These are phyloP conservation scores for Stomorhina lunata DNA, from an alignment of 2,888 invertebrate genomes.

Conservation along the genomic window DNA sequence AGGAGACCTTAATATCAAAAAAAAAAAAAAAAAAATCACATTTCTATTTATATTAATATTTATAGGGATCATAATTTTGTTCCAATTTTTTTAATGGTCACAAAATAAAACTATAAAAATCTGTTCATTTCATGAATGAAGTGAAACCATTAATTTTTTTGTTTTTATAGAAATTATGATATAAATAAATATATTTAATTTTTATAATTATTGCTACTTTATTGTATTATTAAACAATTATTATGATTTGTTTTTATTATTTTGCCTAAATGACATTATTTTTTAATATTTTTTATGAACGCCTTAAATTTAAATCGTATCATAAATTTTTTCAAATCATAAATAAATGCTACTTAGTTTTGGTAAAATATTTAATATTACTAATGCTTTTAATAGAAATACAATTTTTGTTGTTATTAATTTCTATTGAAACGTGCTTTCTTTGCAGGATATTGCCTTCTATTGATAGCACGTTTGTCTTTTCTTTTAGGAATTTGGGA, in stretches of 20 bases:
- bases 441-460: not conserved
- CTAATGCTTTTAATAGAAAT: not conserved
- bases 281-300: slow-evolving; percentile 29
- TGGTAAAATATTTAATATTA: too few species aligned
- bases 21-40: slow-evolving; percentile 27
- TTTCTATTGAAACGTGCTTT: slow-evolving; percentile 37
- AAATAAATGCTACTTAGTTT: slow-evolving; percentile 45
- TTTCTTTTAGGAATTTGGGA: not conserved
- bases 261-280: too few species aligned
- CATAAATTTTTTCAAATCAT: slow-evolving; percentile 60
- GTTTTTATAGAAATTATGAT: slow-evolving; percentile 19
- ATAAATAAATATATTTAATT: slow-evolving; percentile 51
- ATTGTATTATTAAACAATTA: slow-evolving; percentile 78
- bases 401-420: slow-evolving; percentile 9
- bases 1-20: not conserved
- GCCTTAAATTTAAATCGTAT: slow-evolving; percentile 47
- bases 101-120: slow-evolving; percentile 44
- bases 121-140: slow-evolving; percentile 40
- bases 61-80: slow-evolving; percentile 49
- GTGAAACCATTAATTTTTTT: not conserved
- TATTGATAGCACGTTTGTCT: slow-evolving; percentile 43
- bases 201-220: slow-evolving; percentile 79
- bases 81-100: too few species aligned
- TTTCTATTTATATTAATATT: slow-evolving; percentile 29
- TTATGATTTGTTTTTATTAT: slow-evolving; percentile 60